Evolutionary conservation across 2,113 vertebrate species (phyloP).

Genomic region (Pungitius pungitius): DNA sequence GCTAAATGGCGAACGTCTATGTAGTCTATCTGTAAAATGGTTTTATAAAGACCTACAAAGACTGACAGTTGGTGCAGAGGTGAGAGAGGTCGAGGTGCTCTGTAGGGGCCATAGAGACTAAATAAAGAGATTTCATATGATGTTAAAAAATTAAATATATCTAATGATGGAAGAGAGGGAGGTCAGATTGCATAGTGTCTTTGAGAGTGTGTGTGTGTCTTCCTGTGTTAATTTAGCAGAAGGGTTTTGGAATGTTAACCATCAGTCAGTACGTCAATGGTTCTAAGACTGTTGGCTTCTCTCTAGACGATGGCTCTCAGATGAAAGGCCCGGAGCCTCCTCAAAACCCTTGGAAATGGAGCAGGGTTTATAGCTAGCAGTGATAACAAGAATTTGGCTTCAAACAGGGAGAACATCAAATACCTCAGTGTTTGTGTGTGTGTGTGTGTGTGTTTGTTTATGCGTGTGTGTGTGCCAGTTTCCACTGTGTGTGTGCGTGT

Average conservation of each 20-base stretch:
- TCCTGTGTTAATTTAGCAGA: slow-evolving; percentile 71
- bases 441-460: slow-evolving; percentile 38
- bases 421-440: slow-evolving; percentile 57
- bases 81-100: slow-evolving; percentile 26
- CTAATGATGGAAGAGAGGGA: slow-evolving; percentile 25
- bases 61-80: slow-evolving; percentile 57
- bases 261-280: slow-evolving; percentile 73
- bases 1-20: slow-evolving; percentile 71
- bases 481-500: slow-evolving; percentile 32
- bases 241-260: slow-evolving; percentile 75
- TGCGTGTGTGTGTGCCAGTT: slow-evolving; percentile 37
- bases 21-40: slow-evolving; percentile 82
- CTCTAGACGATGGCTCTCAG: slow-evolving; percentile 79
- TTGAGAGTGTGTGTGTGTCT: slow-evolving; percentile 28
- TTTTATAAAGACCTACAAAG: slow-evolving; percentile 77
- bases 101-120: slow-evolving; percentile 72
- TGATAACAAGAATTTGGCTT: slow-evolving; percentile 91
- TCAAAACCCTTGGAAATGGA: slow-evolving; percentile 87
- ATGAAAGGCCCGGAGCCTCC: slow-evolving; percentile 88
- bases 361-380: slow-evolving; percentile 84
- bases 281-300: slow-evolving; percentile 74
- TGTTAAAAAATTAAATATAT: slow-evolving; percentile 78
- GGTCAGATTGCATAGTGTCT: slow-evolving; percentile 35
- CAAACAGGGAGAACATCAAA: slow-evolving; percentile 94
- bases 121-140: slow-evolving; percentile 82